Evolutionary conservation across 2,113 vertebrate genomes (phyloP).

Genomic region (Nasalis larvatus): DNA sequence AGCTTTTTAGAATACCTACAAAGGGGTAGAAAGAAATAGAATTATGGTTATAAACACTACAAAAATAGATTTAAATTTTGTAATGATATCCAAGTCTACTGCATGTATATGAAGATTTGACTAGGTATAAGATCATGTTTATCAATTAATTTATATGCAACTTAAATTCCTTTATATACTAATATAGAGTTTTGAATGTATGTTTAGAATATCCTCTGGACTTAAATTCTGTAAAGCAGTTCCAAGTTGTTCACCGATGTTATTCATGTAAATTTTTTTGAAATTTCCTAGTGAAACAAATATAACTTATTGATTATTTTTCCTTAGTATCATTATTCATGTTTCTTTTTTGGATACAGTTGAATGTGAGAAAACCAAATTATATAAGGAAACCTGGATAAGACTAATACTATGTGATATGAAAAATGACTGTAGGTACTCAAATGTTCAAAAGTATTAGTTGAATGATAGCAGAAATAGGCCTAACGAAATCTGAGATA

Average conservation of each 20-base stretch:
- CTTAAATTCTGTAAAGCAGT: not conserved
- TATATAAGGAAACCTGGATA: not conserved
- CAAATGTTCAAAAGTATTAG: not conserved
- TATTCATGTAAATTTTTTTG: not conserved
- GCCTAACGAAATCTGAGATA: not conserved
- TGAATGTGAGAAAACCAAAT: not conserved
- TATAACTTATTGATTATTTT: not conserved
- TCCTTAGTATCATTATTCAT: not conserved
- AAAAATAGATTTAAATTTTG: not conserved
- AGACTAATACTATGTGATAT: not conserved
- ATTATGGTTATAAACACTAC: not conserved
- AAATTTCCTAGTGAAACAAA: not conserved
- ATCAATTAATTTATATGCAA: not conserved
- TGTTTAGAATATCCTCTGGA: not conserved
- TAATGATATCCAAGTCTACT: not conserved
- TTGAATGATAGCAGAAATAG: not conserved
- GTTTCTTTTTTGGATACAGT: not conserved
- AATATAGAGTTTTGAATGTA: not conserved
- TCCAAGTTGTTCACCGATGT: not conserved
- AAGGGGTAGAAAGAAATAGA: not conserved
- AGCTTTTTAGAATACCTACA: not conserved
- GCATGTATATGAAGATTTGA: not conserved
- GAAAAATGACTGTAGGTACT: not conserved
- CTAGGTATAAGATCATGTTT: not conserved
- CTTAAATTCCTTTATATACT: not conserved